A percentile compares a stretch with the other conserved stretches of the same genome.
phyloP scores from a whole-genome alignment of 2,888 invertebrate genomes.

The Hirudinaria manillensis region DNA sequence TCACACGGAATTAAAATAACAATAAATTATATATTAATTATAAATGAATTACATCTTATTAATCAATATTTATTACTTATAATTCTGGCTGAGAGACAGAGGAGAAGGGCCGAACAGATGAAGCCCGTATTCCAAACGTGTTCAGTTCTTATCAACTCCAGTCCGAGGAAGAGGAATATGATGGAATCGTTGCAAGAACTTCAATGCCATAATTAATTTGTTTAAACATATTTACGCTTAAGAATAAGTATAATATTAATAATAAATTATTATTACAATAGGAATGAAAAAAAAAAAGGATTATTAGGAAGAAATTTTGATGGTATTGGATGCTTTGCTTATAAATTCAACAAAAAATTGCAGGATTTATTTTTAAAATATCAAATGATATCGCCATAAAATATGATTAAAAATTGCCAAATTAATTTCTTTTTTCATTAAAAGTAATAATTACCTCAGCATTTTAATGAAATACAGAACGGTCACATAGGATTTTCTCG shows the following conservation, averaged over 20 bases:
- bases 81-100: constrained; percentile 56
- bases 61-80: constrained; percentile 46
- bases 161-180: constrained; percentile 60
- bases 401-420: too few relatives aligned
- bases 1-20: too few relatives aligned
- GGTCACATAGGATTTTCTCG: constrained; percentile 58
- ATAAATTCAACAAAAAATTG: too few relatives aligned
- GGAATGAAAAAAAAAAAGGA: background rate
- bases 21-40: too few relatives aligned
- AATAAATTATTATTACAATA: too few relatives aligned
- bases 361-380: too few relatives aligned
- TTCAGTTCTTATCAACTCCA: constrained; percentile 56
- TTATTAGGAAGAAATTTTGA: background rate
- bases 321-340: too few relatives aligned
- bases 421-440: too few relatives aligned
- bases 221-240: too few relatives aligned
- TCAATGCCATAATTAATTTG: constrained; percentile 9
- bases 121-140: constrained; percentile 57
- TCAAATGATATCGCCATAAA: too few relatives aligned
- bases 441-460: constrained; percentile 48
- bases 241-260: too few relatives aligned
- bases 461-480: constrained; percentile 60
- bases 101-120: constrained; percentile 53
- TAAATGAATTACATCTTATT: background rate
- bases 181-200: constrained; percentile 59